Base-by-base conservation (phyloP, 1,140 invertebrate species). In the Drosophila orena region DNA sequence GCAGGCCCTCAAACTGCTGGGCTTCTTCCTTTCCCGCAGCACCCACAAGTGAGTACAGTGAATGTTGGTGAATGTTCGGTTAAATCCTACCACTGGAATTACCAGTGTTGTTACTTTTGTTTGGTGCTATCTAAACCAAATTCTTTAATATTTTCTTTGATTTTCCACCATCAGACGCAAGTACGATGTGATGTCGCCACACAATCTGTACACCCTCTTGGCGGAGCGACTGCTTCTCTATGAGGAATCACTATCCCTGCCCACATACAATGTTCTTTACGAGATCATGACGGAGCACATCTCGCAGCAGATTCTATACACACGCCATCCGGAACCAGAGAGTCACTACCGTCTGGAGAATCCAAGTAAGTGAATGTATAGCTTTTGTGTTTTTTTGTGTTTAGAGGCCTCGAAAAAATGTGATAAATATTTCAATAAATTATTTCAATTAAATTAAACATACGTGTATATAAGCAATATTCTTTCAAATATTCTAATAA, bases 241-340 rank as follows among this genome's bases (percentile, higher is more conserved):
- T 91, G 96, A 97, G 89, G 97, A 97, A 92, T 96, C 96, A 15
- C 94, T 99, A 17, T 96, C 97, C 17, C 93, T 99, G 91, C 96
- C 98, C 40, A 98, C 97, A 10, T 99, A 99, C 94, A 99, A 99
- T 94, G 98, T 98, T 65, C 95, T 99, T n/a, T 99, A 99, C 93
- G 99, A 99, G 95, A 97, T 99, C 90, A 95, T 99, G 94, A 99
- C 98, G 1, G 98, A 99, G 93, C 97, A 98, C 90, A 98, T 99
- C 70, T 97, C 96, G 58, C 97, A 98, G 92, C 97, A 99, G 93
- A 98, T 99, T 79, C 93, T 98, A 20, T 97, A 97, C 91, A 96
- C 97, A 10, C 95, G 96, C 91, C 98, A 98, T 93, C 95, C 97
- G 0, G 98, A 99, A 92, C 98, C 98, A 22, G 98, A 99, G 92